Base-by-base conservation (phyloP, 1,140 invertebrate species). In the Mamestra configurata region DNA sequence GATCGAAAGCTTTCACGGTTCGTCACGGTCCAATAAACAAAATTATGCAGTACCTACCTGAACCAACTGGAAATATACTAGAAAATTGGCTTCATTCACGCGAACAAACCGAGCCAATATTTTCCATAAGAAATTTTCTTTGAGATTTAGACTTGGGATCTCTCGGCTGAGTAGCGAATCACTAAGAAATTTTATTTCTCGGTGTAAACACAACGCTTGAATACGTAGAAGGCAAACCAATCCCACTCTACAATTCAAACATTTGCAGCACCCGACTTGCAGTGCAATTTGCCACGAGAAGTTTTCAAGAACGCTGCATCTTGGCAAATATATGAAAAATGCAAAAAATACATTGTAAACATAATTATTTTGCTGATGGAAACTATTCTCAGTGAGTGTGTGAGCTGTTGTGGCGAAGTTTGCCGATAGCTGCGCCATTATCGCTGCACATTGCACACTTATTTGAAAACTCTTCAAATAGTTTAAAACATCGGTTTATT, bases 161-260 rank as follows among this genome's bases (percentile, higher is more conserved):
- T 79, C 49, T 64, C 49, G 27, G 49, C 79, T 77, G 80, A 77
- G 71, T 85, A 71, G 80, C 77, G 82, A 81, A 87, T 85, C 83
- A 80, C 59, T 79, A 80, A 79, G 80, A 89, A 92, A 90, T 93
- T 92, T 92, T 93, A 92, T 92, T 92, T 89, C 88, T 88, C 81
- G 77, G 82, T 88, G 91, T 92, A 92, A 92, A 92, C 90, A 92
- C 78, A 88, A 79, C 85, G 82, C 85, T 85, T 88, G 89, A 92
- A 92, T 89, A 87, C 86, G 87, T 88, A 84, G 89, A 88, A 91
- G 86, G 92, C 88, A 89, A 91, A 92, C 91, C 90, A 93, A 94
- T 94, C 86, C 88, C 91, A 91, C 88, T 93, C 91, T 92, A 89
- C 92, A 92, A 94, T 92, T 92, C 88, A 93, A 94, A 94, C 91